Conservation (phyloP, 2,113 vertebrate species). For the Entelurus aequoreus region DNA sequence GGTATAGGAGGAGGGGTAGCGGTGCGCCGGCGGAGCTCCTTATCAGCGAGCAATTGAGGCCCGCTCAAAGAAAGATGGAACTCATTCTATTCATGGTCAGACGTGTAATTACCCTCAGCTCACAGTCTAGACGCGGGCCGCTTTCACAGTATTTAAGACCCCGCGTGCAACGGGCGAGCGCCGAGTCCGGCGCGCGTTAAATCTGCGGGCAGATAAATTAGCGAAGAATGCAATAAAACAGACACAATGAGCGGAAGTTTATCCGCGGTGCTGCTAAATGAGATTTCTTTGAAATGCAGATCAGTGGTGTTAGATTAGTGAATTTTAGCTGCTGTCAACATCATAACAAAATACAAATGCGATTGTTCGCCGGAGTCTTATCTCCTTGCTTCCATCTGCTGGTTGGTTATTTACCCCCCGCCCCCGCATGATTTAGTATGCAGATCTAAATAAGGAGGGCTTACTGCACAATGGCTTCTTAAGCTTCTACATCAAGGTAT, state of each 20-base stretch:
- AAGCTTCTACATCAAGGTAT: conserved; percentile 99
- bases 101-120: conserved; percentile 99
- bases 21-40: conserved; percentile 63
- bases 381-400: conserved; percentile 99
- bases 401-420: conserved; percentile 94
- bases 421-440: conserved; percentile 91
- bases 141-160: conserved; percentile 99
- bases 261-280: conserved; percentile 99
- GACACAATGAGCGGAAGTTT: conserved; percentile 99
- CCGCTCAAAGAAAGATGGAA: conserved; percentile 87
- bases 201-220: conserved; percentile 99
- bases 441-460: conserved; percentile 99
- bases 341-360: conserved; percentile 99
- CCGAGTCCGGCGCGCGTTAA: conserved; percentile 81
- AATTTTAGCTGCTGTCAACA: conserved; percentile 99
- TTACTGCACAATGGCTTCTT: conserved; percentile 99
- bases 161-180: conserved; percentile 83
- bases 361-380: conserved; percentile 95
- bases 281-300: conserved; percentile 99
- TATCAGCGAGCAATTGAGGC: conserved; percentile 86
- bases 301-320: conserved; percentile 99
- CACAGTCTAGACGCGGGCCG: conserved; percentile 95
- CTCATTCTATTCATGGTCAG: conserved; percentile 88
- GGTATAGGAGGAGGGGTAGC: conserved; percentile 3
- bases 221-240: conserved; percentile 98